Evolutionary conservation across 2,797 vertebrate genomes (phyloP).

Genomic region (Cossypha dichroa): DNA sequence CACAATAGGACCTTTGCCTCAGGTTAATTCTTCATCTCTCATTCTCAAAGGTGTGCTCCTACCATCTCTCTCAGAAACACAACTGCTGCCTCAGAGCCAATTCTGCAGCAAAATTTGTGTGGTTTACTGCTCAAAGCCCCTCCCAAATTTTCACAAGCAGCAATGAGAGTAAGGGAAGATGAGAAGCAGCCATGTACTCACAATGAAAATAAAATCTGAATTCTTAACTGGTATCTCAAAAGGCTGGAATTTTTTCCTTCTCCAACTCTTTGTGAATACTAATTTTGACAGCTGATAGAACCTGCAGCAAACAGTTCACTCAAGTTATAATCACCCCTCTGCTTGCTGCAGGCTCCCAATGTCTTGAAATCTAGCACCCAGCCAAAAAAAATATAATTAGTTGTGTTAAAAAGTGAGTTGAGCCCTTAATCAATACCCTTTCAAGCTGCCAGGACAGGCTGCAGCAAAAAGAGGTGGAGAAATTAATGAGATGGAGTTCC

Average conservation of each 20-base stretch:
- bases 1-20: not conserved
- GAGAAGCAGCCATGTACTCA: not conserved
- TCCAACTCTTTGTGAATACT: not conserved
- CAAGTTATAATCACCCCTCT: not conserved
- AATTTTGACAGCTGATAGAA: not conserved
- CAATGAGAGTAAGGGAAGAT: not conserved
- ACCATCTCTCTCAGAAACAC: not conserved
- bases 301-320: not conserved
- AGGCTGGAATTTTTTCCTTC: not conserved
- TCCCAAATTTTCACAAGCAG: not conserved
- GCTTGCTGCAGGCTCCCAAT: not conserved
- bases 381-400: slow-evolving; percentile 29
- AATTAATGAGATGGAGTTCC: slow-evolving; percentile 26
- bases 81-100: not conserved
- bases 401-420: slow-evolving; percentile 42
- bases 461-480: not conserved
- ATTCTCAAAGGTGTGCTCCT: not conserved
- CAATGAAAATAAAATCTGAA: not conserved
- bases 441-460: slow-evolving; percentile 29
- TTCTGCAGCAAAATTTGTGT: not conserved
- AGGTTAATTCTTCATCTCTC: slow-evolving; percentile 1
- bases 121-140: not conserved
- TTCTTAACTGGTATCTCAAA: not conserved
- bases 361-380: not conserved
- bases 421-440: slow-evolving; percentile 61